Evolutionary conservation across 1,140 invertebrate species (phyloP).

Genomic region (Neodiprion pinetum): DNA sequence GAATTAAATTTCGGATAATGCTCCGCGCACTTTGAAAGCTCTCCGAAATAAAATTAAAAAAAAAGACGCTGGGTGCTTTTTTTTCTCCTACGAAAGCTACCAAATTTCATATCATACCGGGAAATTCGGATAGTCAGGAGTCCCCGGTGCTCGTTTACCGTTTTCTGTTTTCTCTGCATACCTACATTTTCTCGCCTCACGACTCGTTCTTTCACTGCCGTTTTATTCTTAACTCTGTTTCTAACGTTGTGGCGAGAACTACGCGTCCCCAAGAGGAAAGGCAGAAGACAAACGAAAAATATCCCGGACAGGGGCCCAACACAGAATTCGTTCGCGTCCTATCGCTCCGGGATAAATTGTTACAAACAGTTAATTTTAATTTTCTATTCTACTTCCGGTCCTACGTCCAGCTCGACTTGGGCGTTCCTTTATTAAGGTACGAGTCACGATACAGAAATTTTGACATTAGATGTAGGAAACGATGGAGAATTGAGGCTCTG

Average conservation of each 20-base stretch:
- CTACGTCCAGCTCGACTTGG: background rate
- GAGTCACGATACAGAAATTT: too few species aligned
- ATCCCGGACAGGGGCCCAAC: background rate
- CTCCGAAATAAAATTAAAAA: too few species aligned
- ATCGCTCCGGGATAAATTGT: background rate
- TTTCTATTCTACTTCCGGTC: background rate
- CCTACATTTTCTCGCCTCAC: conserved; percentile 13
- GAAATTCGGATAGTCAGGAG: background rate
- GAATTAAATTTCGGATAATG: too few species aligned
- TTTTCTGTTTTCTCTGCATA: conserved; percentile 3
- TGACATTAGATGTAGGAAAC: too few species aligned
- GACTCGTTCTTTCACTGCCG: background rate
- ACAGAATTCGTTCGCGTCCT: background rate
- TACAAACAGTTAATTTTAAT: background rate
- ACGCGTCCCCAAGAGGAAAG: background rate
- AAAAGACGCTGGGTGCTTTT: too few species aligned
- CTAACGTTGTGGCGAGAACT: background rate
- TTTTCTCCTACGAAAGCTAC: too few species aligned
- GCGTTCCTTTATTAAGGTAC: too few species aligned
- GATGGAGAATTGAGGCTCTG: too few species aligned
- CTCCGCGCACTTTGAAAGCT: too few species aligned
- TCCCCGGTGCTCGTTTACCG: conserved; percentile 1
- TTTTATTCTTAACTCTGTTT: background rate
- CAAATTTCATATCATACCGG: background rate
- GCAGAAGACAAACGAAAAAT: background rate